phyloP scores from a whole-genome alignment of 2,113 vertebrate species.

The Pongo abelii region DNA sequence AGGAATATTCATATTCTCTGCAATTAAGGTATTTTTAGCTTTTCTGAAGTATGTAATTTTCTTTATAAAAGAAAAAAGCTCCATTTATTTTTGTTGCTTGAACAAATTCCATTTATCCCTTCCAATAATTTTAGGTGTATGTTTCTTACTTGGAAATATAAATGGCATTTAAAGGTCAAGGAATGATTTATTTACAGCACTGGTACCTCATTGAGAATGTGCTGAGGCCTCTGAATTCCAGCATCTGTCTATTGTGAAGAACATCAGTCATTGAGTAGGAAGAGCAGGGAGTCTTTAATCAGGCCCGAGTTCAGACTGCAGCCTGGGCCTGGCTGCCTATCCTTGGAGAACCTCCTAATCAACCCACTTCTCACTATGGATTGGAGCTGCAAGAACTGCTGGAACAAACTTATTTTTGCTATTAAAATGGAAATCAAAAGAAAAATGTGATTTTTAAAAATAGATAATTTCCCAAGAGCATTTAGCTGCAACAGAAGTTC shows the following conservation, averaged over 20 bases:
- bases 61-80: not conserved
- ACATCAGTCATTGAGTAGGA: not conserved
- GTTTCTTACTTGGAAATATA: conserved; percentile 13
- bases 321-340: not conserved
- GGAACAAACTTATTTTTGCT: not conserved
- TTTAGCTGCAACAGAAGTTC: not conserved
- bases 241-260: not conserved
- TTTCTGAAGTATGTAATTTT: conserved; percentile 37
- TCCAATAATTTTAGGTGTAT: conserved; percentile 18
- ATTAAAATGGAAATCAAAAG: not conserved
- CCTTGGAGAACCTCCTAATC: not conserved
- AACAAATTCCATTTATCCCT: not conserved
- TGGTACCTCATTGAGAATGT: not conserved
- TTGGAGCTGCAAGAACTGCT: not conserved
- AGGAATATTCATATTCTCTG: conserved; percentile 27
- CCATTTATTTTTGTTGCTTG: not conserved
- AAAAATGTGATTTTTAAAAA: conserved; percentile 22
- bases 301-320: not conserved
- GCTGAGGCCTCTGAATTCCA: not conserved
- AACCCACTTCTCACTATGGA: not conserved
- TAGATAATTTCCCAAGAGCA: not conserved
- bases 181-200: not conserved
- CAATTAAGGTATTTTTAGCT: conserved; percentile 64
- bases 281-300: not conserved
- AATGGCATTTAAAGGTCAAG: conserved; percentile 44